Percentiles rank a stretch among this genome's conserved stretches.
phyloP scores from a whole-genome alignment of 64 coral and sea anemone species.

The Pocillopora damicornis region DNA sequence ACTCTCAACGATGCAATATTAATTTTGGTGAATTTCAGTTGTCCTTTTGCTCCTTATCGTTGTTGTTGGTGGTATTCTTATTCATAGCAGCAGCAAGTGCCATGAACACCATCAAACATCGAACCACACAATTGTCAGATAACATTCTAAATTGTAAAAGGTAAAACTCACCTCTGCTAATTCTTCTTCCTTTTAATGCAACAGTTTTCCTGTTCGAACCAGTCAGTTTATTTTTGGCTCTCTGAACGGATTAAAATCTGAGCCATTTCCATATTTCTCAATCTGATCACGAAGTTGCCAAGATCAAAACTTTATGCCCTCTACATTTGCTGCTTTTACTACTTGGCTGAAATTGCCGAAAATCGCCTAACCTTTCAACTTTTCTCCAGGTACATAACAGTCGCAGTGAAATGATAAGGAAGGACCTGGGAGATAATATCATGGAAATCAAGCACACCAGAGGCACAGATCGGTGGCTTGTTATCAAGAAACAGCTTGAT shows the following conservation, averaged over 20 bases:
- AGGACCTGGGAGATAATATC: constrained; percentile 62
- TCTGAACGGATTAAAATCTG: no score
- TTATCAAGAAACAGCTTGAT: constrained; percentile 75
- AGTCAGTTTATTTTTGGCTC: no score
- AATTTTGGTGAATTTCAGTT: neutral
- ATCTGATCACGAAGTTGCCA: no score
- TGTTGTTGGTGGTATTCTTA: neutral
- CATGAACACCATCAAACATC: neutral
- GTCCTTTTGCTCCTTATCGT: no score
- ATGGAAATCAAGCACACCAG: constrained; percentile 61
- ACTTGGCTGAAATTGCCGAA: neutral
- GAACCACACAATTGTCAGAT: no score
- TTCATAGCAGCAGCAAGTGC: neutral
- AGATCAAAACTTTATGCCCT: no score
- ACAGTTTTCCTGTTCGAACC: neutral
- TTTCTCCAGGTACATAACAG: constrained; percentile 49
- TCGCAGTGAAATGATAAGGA: constrained; percentile 68
- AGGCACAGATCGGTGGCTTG: constrained; percentile 68
- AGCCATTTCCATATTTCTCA: no score
- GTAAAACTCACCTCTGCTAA: no score
- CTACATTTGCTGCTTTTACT: neutral
- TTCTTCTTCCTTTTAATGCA: neutral
- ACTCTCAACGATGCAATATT: no score
- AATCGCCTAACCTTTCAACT: neutral
- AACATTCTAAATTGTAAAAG: no score